Percentiles rank a stretch among this genome's conserved stretches.
These are phyloP conservation scores for Sinocyclocheilus anophthalmus DNA, from an alignment of 2,113 vertebrate species.

Conservation along the genomic window DNA sequence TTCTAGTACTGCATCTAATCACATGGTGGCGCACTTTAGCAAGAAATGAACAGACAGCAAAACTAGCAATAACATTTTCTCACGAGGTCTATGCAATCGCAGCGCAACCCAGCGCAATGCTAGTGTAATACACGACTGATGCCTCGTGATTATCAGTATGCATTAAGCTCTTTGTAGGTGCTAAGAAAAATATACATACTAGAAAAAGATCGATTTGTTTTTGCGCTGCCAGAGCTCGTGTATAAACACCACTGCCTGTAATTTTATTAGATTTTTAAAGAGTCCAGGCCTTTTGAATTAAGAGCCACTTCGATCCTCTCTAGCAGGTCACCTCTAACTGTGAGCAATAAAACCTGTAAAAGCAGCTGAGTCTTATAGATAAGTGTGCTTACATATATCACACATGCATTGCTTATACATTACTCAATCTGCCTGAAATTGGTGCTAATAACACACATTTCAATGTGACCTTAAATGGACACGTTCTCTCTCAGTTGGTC, in stretches of 20 bases:
- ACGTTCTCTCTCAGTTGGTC: background rate
- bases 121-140: constrained; percentile 24
- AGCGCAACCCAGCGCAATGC: constrained; percentile 68
- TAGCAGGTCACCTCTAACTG: background rate
- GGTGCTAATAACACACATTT: constrained; percentile 39
- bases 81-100: constrained; percentile 74
- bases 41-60: constrained; percentile 40
- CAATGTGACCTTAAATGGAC: constrained; percentile 40
- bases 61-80: constrained; percentile 55
- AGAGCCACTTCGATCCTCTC: background rate
- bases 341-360: constrained; percentile 24
- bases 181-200: background rate
- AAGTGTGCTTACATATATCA: too few relatives aligned
- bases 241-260: background rate
- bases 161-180: background rate
- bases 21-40: constrained; percentile 57
- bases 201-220: too few relatives aligned
- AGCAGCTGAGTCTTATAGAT: background rate
- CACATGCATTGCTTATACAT: background rate
- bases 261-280: background rate
- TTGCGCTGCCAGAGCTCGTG: background rate
- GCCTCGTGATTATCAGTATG: background rate
- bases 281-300: constrained; percentile 3
- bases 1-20: constrained; percentile 22
- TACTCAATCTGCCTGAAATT: background rate